phyloP scores from a whole-genome alignment of 2,797 vertebrate genomes.

The Lutjanus argentimaculatus region DNA sequence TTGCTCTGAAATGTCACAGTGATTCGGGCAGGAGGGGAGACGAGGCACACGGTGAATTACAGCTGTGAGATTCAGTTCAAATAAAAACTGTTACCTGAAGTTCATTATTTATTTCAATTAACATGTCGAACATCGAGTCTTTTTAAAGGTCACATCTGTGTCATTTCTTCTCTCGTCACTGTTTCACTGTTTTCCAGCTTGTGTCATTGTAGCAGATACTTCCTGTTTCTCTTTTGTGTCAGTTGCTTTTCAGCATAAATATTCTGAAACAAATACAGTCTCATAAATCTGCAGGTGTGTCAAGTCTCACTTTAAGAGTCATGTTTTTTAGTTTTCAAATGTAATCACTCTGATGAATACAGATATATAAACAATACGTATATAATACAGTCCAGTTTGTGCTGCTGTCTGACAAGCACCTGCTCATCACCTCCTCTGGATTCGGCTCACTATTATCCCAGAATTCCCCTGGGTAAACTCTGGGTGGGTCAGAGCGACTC shows the following conservation, averaged over 20 bases:
- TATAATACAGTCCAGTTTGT: too few species aligned
- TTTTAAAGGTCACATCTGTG: not conserved
- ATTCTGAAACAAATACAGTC: not conserved
- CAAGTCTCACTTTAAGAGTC: too few species aligned
- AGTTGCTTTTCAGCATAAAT: not conserved
- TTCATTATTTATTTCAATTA: not conserved
- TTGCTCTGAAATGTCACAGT: slow-evolving; percentile 20
- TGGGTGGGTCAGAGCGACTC: not conserved
- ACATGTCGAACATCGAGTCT: not conserved
- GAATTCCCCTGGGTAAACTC: not conserved
- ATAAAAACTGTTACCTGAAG: not conserved
- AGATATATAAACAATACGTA: too few species aligned
- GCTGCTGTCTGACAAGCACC: not conserved
- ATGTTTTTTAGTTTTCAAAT: too few species aligned
- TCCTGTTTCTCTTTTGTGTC: not conserved
- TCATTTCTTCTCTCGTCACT: too few species aligned
- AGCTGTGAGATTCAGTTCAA: not conserved
- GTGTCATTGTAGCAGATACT: too few species aligned
- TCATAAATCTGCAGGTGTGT: too few species aligned
- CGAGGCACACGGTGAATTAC: not conserved
- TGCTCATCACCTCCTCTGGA: not conserved
- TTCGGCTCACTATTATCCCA: not conserved
- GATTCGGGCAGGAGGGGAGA: not conserved
- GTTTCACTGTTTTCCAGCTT: too few species aligned
- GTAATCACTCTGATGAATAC: too few species aligned